phyloP scores from a whole-genome alignment of 92 coral and sea anemone genomes.

The Phenganax marumi region DNA sequence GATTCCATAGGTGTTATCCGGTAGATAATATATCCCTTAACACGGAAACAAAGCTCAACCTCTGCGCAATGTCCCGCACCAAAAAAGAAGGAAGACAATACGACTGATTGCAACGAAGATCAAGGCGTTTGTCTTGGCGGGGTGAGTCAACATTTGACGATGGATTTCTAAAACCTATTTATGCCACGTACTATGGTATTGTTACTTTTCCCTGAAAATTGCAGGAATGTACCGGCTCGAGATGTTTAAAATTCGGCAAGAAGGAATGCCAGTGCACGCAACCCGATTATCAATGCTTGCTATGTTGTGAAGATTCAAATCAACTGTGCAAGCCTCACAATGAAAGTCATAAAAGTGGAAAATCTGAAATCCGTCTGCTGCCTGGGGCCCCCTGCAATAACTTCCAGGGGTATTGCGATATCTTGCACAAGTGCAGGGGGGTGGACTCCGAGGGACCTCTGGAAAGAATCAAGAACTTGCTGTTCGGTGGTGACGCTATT shows the following conservation, averaged over 20 bases:
- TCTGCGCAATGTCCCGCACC: constrained; percentile 77
- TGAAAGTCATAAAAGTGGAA: constrained; percentile 30
- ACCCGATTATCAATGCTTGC: constrained; percentile 61
- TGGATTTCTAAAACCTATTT: neutral
- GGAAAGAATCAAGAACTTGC: constrained; percentile 78
- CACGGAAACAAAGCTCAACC: constrained; percentile 53
- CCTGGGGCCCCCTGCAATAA: constrained; percentile 92
- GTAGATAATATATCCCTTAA: constrained; percentile 42
- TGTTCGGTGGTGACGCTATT: constrained; percentile 88
- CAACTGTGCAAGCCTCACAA: constrained; percentile 60
- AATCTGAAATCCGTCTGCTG: neutral
- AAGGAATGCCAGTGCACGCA: constrained; percentile 75
- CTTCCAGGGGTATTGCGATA: constrained; percentile 96
- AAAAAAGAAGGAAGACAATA: constrained; percentile 55
- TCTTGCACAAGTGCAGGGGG: constrained; percentile 83
- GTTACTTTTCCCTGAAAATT: too few relatives aligned
- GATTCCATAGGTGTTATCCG: too few relatives aligned
- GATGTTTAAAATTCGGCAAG: constrained; percentile 57
- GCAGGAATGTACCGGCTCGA: constrained; percentile 82
- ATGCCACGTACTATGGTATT: neutral
- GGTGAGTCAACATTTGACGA: constrained; percentile 53
- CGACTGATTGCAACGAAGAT: constrained; percentile 61
- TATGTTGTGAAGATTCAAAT: constrained; percentile 65
- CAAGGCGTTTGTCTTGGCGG: constrained; percentile 83
- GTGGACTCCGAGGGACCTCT: constrained; percentile 98